Percentiles rank a stretch among this genome's conserved stretches.
phyloP scores from a whole-genome alignment of 1,140 invertebrate genomes.

The Chlorops oryzae region DNA sequence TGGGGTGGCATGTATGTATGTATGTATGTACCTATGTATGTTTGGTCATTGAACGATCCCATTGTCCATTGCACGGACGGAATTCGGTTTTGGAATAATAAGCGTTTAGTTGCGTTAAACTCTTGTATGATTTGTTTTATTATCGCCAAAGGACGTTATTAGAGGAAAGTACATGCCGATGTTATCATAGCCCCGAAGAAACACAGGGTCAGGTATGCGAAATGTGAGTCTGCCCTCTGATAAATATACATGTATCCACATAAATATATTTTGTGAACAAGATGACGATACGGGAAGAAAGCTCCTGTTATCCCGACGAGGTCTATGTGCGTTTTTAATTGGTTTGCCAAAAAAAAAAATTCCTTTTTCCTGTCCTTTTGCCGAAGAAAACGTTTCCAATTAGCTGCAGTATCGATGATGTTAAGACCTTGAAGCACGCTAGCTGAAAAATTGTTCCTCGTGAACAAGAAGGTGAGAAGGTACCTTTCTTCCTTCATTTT shows the following conservation, averaged over 20 bases:
- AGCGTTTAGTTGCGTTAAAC: too few species aligned
- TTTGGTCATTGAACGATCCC: background rate
- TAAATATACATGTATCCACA: slow-evolving; percentile 2
- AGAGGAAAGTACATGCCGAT: slow-evolving; percentile 40
- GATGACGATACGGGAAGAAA: slow-evolving; percentile 1
- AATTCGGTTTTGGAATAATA: too few species aligned
- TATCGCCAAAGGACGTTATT: slow-evolving; percentile 42
- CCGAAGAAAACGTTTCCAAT: too few species aligned
- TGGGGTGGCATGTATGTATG: too few species aligned
- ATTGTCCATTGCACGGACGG: too few species aligned
- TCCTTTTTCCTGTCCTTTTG: too few species aligned
- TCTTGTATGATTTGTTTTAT: slow-evolving; percentile 47
- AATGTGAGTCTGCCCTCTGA: background rate
- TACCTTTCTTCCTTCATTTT: too few species aligned
- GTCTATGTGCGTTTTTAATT: slow-evolving; percentile 40
- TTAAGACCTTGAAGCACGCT: too few species aligned
- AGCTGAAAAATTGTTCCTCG: too few species aligned
- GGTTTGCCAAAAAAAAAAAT: slow-evolving; percentile 26
- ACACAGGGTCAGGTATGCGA: slow-evolving; percentile 8
- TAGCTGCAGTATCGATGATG: too few species aligned
- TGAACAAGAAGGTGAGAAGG: too few species aligned
- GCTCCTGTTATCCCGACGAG: background rate
- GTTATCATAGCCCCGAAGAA: background rate
- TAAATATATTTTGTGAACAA: background rate
- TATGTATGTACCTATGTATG: background rate